Base-by-base conservation (phyloP, 92 coral and sea anemone species). In the Zoanthus gigantus region DNA sequence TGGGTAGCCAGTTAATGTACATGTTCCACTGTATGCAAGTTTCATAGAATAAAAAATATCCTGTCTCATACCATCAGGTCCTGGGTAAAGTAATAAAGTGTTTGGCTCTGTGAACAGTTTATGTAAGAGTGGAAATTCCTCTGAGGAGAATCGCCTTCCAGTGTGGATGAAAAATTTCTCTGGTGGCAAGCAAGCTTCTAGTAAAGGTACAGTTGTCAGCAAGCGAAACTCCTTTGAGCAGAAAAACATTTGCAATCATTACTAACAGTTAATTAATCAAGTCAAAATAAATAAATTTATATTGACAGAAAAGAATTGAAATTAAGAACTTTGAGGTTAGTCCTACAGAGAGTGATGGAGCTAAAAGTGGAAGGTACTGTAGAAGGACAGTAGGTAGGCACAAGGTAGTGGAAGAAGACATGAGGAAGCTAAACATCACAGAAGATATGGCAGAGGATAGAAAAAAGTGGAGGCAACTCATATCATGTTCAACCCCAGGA, bases 181-280 rank as follows among this genome's bases (percentile, higher is more conserved):
- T 30, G 89, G 87, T 42, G 94, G 95, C 47, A 97, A 81, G 85
- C 98, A 94, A 10, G 97, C 98, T 66, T 89, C 90, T 32, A 97
- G 86, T 57, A 97, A 69, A 7, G 99, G 99, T 44, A 97, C 99
- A 66, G 99, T 97, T 30, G 99, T 94, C 69, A 97, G 88, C 9
- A 94, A 91, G n/a, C 99, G 90, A 0, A 76, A 88, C 66, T 95
- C 96, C 99, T 97, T 74, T 34, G 68, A 80, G 7, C 16, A 63
- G 52, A 46, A 86, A 88, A 10, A 56, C 47, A 10, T 54, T 28
- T 47, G n/a, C 0, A 73, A 6, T 60, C 2, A 30, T 5, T 23
- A 23, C 23, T 23, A 23, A 23, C 23, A 23, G 23, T 23, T 23
- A 23, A 23, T 23, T 23, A 23, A 23, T 23, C 23, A 23, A 23